Evolutionary conservation across 2,888 invertebrate species (phyloP).

Genomic region (Oscheius sp.): DNA sequence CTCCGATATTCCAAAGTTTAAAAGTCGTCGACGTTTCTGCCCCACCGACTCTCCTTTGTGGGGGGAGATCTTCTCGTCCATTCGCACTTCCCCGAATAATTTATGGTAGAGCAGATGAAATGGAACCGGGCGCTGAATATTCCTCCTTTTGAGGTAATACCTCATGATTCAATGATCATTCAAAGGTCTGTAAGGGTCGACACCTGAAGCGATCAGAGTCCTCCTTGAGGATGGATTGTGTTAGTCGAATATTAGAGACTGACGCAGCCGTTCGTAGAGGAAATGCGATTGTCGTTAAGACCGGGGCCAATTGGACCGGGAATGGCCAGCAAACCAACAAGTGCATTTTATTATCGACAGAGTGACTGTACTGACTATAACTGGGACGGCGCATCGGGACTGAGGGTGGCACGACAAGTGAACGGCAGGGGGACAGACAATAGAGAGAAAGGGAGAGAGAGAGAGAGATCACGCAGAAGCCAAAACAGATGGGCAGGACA

Average conservation of each 20-base stretch:
- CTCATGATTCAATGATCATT: background rate
- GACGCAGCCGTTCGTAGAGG: background rate
- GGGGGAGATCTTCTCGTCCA: background rate
- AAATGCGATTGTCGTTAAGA: conserved; percentile 10
- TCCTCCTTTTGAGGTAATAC: background rate
- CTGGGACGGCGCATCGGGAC: background rate
- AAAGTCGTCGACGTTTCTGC: too few species aligned
- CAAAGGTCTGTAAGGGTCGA: background rate
- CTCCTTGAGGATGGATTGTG: background rate
- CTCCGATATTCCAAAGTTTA: too few species aligned
- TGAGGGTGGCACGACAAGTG: conserved; percentile 27
- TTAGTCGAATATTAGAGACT: background rate
- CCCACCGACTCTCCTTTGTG: background rate
- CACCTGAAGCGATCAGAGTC: background rate
- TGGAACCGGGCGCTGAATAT: conserved; percentile 11
- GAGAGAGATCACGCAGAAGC: background rate
- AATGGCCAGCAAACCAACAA: background rate
- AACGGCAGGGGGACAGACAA: conserved; percentile 20
- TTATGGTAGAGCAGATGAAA: conserved; percentile 29
- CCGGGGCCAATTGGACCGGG: background rate
- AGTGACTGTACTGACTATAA: background rate
- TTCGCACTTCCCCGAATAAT: conserved; percentile 15
- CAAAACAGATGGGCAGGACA: background rate
- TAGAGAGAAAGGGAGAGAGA: conserved; percentile 1
- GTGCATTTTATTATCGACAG: conserved; percentile 15